Evolutionary conservation across 2,113 vertebrate genomes (phyloP).

Genomic region (Ifrita kowaldi): DNA sequence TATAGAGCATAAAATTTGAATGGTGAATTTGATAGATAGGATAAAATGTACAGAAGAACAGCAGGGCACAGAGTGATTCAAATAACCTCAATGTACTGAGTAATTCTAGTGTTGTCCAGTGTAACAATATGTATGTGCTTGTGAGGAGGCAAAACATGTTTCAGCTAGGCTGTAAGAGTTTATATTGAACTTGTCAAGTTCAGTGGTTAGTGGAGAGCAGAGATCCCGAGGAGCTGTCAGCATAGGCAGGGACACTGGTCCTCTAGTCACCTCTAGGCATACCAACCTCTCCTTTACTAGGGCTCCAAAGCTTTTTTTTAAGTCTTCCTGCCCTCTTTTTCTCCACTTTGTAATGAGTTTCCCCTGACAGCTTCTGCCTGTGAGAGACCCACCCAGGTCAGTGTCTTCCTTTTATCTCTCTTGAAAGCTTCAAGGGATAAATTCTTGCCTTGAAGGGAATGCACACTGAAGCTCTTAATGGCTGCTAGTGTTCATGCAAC

Average conservation of each 20-base stretch:
- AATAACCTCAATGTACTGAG: neutral
- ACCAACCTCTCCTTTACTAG: neutral
- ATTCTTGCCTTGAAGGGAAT: neutral
- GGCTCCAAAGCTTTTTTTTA: neutral
- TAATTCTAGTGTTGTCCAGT: neutral
- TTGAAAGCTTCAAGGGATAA: neutral
- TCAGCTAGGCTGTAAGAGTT: neutral
- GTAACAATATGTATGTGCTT: neutral
- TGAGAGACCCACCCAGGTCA: neutral
- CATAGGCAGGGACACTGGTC: neutral
- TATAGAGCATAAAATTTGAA: neutral
- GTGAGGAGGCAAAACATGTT: neutral
- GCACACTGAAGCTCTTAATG: neutral
- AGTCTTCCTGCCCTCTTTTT: neutral
- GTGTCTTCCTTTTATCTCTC: neutral
- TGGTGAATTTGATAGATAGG: neutral
- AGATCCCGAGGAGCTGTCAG: neutral
- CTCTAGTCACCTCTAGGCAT: neutral
- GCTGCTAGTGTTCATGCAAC: neutral
- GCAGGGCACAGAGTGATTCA: neutral
- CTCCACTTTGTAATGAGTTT: neutral
- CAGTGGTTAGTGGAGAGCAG: neutral
- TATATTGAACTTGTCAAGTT: neutral
- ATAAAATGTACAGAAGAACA: neutral
- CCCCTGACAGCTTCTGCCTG: neutral